Conservation (phyloP, 2,797 vertebrate species). For the Phrynocephalus vlangalii region DNA sequence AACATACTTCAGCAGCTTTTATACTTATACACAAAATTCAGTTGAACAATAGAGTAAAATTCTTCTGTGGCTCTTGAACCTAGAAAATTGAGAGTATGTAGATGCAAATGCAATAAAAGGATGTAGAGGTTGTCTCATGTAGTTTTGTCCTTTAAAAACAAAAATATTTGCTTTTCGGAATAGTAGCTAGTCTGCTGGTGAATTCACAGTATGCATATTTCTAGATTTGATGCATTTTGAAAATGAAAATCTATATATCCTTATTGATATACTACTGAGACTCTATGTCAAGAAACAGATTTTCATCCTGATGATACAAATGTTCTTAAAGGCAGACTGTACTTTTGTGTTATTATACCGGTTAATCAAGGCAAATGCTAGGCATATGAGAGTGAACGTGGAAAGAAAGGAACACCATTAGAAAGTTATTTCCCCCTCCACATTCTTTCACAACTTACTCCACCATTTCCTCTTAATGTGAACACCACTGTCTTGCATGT, state of each 20-base stretch:
- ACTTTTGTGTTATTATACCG: constrained; percentile 1
- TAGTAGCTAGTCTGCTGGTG: neutral
- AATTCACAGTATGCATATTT: neutral
- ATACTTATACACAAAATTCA: neutral
- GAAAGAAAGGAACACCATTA: constrained; percentile 42
- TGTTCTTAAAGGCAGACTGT: neutral
- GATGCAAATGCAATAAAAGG: constrained; percentile 3
- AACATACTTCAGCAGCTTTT: neutral
- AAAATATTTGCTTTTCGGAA: too few relatives aligned
- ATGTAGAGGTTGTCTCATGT: accelerated
- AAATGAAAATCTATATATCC: neutral
- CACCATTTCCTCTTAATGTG: constrained; percentile 68
- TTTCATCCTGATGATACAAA: neutral
- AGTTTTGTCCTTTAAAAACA: neutral
- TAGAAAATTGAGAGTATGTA: accelerated
- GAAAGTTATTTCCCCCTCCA: neutral
- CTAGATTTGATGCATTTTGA: neutral
- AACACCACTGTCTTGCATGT: constrained; percentile 64
- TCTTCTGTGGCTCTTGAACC: neutral
- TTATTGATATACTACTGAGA: neutral
- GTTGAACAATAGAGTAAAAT: neutral
- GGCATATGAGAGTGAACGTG: accelerated
- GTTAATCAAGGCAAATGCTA: neutral
- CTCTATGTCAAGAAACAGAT: neutral
- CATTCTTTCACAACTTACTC: constrained; percentile 32